Percentiles rank a stretch among this genome's conserved stretches.
These are phyloP conservation scores for Leptoteleia sp. DNA, from an alignment of 1,140 invertebrate species.

Conservation along the genomic window DNA sequence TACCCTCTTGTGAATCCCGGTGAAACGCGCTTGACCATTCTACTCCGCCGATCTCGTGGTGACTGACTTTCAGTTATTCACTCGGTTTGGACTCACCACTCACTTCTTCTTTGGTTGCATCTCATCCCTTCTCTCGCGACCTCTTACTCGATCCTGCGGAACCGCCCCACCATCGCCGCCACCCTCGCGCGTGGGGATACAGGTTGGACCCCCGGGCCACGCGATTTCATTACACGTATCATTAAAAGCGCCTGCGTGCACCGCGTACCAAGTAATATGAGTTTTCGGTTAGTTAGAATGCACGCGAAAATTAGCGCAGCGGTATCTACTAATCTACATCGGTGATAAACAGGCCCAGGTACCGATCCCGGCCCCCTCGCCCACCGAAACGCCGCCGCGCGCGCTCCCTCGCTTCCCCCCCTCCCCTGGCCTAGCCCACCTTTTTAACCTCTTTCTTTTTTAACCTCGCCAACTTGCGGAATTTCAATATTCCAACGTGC, in stretches of 20 bases:
- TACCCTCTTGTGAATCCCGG: conserved; percentile 41
- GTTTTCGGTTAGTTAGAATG: conserved; percentile 34
- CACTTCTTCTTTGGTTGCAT: conserved; percentile 75
- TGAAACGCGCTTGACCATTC: conserved; percentile 77
- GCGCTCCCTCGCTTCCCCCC: no score
- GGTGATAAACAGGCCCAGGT: conserved; percentile 46
- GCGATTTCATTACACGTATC: conserved; percentile 75
- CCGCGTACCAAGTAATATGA: conserved; percentile 43
- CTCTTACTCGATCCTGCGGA: conserved; percentile 57
- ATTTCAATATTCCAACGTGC: conserved; percentile 44
- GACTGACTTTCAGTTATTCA: conserved; percentile 80
- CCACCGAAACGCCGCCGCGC: no score
- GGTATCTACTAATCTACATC: conserved; percentile 59
- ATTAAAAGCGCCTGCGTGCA: conserved; percentile 69
- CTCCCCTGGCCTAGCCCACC: background rate
- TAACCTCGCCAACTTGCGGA: conserved; percentile 20
- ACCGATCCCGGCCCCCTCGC: no score
- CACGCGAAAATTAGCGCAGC: conserved; percentile 51
- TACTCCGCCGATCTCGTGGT: conserved; percentile 80
- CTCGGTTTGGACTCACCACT: conserved; percentile 76
- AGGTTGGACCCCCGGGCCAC: conserved; percentile 70
- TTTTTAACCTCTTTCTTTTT: conserved; percentile 14
- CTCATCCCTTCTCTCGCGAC: conserved; percentile 72
- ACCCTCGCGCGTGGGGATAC: conserved; percentile 74
- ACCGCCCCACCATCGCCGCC: conserved; percentile 65